These are phyloP conservation scores for Atlantisia rogersi DNA, from an alignment of 2,113 vertebrate genomes.

Conservation along the genomic window DNA sequence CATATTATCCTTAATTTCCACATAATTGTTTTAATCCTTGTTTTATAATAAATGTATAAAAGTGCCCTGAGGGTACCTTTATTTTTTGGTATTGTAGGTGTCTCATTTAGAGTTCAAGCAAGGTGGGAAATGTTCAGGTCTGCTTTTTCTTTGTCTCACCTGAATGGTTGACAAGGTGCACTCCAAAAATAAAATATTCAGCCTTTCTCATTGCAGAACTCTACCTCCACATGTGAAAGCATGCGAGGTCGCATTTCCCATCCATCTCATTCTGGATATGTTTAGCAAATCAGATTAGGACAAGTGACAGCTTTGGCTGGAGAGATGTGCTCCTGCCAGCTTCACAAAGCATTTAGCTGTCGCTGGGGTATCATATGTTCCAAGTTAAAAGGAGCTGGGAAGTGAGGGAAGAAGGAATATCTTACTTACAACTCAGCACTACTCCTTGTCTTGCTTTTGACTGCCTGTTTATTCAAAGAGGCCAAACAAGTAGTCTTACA, in stretches of 20 bases:
- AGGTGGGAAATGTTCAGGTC: conserved; percentile 31
- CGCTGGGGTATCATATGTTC: background rate
- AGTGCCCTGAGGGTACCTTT: conserved; percentile 52
- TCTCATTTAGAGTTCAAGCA: conserved; percentile 61
- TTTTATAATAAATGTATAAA: conserved; percentile 75
- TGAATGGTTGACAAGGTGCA: conserved; percentile 25
- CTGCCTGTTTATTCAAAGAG: background rate
- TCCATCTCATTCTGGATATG: background rate
- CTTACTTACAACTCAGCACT: background rate
- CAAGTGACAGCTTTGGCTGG: background rate
- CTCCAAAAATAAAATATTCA: conserved; percentile 15
- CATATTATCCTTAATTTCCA: conserved; percentile 80
- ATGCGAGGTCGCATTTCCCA: background rate
- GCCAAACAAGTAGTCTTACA: background rate
- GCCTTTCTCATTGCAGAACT: background rate
- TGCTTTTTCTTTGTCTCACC: conserved; percentile 50
- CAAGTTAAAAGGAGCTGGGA: background rate
- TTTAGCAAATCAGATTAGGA: conserved; percentile 12
- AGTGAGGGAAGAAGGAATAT: background rate
- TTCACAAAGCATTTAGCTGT: background rate
- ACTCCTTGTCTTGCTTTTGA: background rate
- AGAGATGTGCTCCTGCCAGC: background rate
- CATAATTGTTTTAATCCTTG: conserved; percentile 81
- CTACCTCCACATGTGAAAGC: background rate
- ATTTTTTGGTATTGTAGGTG: conserved; percentile 69